A percentile compares a stretch with the other conserved stretches of the same genome.
Conservation (phyloP, 2,888 invertebrate species). For the Furcula furcula region DNA sequence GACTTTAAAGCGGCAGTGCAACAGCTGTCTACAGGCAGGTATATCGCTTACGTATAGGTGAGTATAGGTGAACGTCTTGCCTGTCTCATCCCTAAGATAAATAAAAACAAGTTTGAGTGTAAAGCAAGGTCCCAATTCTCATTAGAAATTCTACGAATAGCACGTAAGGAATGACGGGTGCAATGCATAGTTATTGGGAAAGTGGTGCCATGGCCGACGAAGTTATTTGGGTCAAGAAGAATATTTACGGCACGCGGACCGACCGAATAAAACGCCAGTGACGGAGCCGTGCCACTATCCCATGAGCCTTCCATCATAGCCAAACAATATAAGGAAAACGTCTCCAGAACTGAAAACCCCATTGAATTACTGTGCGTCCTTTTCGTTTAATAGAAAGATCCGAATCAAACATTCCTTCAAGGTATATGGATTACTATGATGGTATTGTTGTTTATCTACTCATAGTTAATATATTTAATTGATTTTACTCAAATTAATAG, state of each 20-base stretch:
- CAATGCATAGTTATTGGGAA: constrained; percentile 44
- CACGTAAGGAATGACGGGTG: constrained; percentile 37
- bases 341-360: constrained; percentile 4
- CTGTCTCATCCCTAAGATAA: neutral
- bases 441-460: neutral
- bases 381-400: constrained; percentile 12
- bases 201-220: constrained; percentile 35
- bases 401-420: constrained; percentile 5
- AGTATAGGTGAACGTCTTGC: too few species aligned
- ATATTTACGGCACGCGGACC: constrained; percentile 38
- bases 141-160: constrained; percentile 37
- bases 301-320: constrained; percentile 12
- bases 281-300: constrained; percentile 29
- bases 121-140: constrained; percentile 9
- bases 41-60: too few species aligned
- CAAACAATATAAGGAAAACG: constrained; percentile 18
- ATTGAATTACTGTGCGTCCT: constrained; percentile 12
- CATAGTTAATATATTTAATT: neutral
- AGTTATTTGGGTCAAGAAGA: constrained; percentile 45
- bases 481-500: too few species aligned
- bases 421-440: neutral
- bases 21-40: too few species aligned
- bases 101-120: neutral
- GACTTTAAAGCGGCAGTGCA: too few species aligned
- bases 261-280: constrained; percentile 33